Conservation (phyloP, 2,888 invertebrate genomes). For the Dexiosoma caninum region DNA sequence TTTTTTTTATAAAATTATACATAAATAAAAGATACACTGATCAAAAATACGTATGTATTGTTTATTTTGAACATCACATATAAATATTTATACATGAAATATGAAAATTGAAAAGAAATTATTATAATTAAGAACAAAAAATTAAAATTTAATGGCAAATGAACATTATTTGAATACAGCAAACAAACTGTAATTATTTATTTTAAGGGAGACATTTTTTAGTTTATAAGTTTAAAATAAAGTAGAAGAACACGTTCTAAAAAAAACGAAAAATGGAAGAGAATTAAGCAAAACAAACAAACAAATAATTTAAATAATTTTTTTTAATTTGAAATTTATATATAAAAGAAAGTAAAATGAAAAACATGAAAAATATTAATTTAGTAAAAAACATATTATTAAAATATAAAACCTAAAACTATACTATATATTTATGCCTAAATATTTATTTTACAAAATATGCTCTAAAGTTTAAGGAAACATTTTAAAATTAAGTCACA, state of each 20-base stretch:
- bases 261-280: slow-evolving; percentile 6
- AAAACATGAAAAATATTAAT: slow-evolving; percentile 14
- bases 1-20: slow-evolving; percentile 31
- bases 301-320: slow-evolving; percentile 56
- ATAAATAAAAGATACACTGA: slow-evolving; percentile 27
- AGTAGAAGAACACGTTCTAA: slow-evolving; percentile 36
- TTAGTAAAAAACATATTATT: slow-evolving; percentile 42
- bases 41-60: slow-evolving; percentile 40
- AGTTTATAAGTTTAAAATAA: slow-evolving; percentile 56
- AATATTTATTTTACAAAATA: slow-evolving; percentile 65
- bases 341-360: slow-evolving; percentile 22
- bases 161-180: slow-evolving; percentile 50
- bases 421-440: slow-evolving; percentile 62
- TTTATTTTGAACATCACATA: slow-evolving; percentile 54
- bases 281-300: slow-evolving; percentile 57
- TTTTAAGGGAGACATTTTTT: slow-evolving; percentile 56
- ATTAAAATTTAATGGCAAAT: slow-evolving; percentile 45
- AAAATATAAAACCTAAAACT: slow-evolving; percentile 57
- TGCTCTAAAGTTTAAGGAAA: slow-evolving; percentile 49
- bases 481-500: slow-evolving; percentile 49
- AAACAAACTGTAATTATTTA: slow-evolving; percentile 61
- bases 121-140: slow-evolving; percentile 50
- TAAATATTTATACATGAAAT: slow-evolving; percentile 32
- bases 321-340: slow-evolving; percentile 42
- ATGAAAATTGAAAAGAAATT: slow-evolving; percentile 46